These are phyloP conservation scores for Dasysyrphus tricinctus DNA, from an alignment of 2,888 invertebrate genomes.

Conservation along the genomic window DNA sequence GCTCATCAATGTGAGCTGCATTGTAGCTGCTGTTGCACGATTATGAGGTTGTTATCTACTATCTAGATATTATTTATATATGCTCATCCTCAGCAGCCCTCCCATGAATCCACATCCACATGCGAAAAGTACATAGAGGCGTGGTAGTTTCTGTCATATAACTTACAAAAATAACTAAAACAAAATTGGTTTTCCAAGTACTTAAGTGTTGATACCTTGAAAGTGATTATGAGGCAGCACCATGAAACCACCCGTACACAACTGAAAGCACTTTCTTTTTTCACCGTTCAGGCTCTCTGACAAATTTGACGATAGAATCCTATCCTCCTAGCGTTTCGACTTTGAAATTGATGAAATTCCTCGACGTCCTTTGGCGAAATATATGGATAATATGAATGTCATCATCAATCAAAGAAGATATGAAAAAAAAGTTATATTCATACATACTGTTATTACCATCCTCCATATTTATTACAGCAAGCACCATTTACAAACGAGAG, in stretches of 20 bases:
- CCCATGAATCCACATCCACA: not conserved
- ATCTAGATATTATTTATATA: conserved; percentile 17
- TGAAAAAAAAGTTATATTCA: conserved; percentile 53
- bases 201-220: conserved; percentile 45
- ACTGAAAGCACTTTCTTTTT: conserved; percentile 1
- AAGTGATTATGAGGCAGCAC: conserved; percentile 51
- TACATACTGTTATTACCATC: conserved; percentile 47
- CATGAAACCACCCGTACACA: conserved; percentile 8
- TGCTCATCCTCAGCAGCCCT: not conserved
- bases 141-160: conserved; percentile 26
- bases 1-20: conserved; percentile 33
- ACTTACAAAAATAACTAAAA: conserved; percentile 47
- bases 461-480: conserved; percentile 62
- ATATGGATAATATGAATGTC: conserved; percentile 74
- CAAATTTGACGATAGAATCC: conserved; percentile 50
- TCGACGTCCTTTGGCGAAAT: conserved; percentile 68
- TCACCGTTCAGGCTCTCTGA: conserved; percentile 6
- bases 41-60: not conserved
- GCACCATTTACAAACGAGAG: conserved; percentile 34
- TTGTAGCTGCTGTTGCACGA: conserved; percentile 5
- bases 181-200: conserved; percentile 47
- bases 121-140: conserved; percentile 20
- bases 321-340: conserved; percentile 26
- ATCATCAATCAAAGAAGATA: conserved; percentile 74
- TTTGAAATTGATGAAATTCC: conserved; percentile 69